phyloP scores from a whole-genome alignment of 2,797 vertebrate genomes.

The Kryptopterus vitreolus region DNA sequence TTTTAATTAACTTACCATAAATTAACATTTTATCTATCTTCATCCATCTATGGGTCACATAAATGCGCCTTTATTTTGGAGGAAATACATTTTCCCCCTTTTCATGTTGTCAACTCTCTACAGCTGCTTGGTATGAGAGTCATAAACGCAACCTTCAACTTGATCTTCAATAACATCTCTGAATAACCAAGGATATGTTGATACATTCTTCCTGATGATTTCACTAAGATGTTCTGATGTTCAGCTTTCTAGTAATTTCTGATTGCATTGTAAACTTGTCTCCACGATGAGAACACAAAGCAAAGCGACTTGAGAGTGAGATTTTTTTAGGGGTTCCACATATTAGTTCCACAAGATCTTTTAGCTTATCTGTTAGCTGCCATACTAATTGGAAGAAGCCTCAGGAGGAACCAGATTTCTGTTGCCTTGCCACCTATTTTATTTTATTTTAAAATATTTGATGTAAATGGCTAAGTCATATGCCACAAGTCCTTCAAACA shows the following conservation, averaged over 20 bases:
- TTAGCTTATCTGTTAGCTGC: too few relatives aligned
- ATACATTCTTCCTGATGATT: constrained; percentile 26
- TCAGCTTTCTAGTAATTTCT: too few relatives aligned
- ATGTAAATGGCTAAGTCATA: constrained; percentile 48
- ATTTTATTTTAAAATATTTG: constrained; percentile 28
- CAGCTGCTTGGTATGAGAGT: constrained; percentile 48
- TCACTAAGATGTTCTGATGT: constrained; percentile 25
- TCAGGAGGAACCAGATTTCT: constrained; percentile 54
- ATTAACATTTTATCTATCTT: too few relatives aligned
- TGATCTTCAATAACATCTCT: constrained; percentile 29
- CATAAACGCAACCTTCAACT: constrained; percentile 29
- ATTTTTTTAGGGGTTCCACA: too few relatives aligned
- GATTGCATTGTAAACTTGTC: too few relatives aligned
- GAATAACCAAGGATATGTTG: neutral
- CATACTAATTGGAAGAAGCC: constrained; percentile 50
- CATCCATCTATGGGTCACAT: too few relatives aligned
- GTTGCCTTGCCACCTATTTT: constrained; percentile 46
- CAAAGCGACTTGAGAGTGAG: too few relatives aligned
- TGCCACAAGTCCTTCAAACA: constrained; percentile 48
- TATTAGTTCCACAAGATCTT: too few relatives aligned
- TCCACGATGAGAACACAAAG: too few relatives aligned
- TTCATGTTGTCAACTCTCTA: constrained; percentile 42
- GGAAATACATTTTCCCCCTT: neutral
- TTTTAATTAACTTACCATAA: too few relatives aligned
- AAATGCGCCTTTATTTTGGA: too few relatives aligned